Conservation (phyloP, 2,113 vertebrate genomes). For the Triplophysa rosa region DNA sequence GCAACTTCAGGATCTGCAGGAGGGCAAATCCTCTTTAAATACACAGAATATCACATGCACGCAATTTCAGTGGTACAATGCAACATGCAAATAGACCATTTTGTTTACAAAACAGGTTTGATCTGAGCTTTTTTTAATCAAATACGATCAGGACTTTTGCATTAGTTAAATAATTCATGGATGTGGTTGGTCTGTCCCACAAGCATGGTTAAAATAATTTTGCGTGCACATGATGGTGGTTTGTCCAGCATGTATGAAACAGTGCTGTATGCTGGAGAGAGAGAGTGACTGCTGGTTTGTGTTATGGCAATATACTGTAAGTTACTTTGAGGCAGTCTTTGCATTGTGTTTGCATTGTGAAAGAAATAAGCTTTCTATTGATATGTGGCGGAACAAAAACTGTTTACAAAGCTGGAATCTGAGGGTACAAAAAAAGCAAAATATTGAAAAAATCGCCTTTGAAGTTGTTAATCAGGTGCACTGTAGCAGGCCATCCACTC, state of each 20-base stretch:
- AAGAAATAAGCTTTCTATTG: no score
- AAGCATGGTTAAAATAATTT: neutral
- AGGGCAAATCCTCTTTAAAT: slow-evolving; percentile 28
- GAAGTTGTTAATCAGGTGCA: no score
- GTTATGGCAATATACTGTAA: no score
- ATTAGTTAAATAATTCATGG: neutral
- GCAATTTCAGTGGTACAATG: neutral
- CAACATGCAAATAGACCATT: neutral
- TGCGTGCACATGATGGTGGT: neutral
- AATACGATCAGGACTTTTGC: neutral
- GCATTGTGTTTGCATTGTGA: no score
- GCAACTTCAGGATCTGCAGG: slow-evolving; percentile 38
- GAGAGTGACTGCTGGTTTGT: no score
- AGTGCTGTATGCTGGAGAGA: neutral
- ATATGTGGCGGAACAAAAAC: no score
- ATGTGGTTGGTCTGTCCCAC: neutral
- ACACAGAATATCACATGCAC: neutral
- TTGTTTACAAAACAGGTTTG: neutral
- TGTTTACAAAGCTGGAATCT: no score
- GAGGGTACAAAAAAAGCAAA: no score
- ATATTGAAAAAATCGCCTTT: no score
- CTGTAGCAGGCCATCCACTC: no score
- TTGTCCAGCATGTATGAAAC: neutral
- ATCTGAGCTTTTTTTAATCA: neutral
- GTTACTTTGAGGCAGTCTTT: no score